Base-by-base conservation (phyloP, 2,888 invertebrate species). In the Diarsia brunnea region DNA sequence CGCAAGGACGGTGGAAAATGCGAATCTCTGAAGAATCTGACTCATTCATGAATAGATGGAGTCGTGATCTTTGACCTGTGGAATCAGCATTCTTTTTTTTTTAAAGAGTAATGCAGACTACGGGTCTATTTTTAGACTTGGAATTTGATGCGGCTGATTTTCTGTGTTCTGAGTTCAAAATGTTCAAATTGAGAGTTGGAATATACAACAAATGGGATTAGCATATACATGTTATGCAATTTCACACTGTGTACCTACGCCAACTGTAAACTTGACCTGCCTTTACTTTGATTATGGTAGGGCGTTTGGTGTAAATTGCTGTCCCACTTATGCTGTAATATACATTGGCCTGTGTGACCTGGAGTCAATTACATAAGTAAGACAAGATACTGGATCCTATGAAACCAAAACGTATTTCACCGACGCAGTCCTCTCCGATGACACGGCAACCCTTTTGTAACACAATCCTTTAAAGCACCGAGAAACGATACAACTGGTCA, bases 1-100 rank as follows among this genome's bases (percentile, higher is more conserved):
- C 89, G 71, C 87, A 88, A 86, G 78, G 82, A 84, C 69, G 74
- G 43, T 63, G 69, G 73, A 79, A 81, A 79, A 84, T 73, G 84
- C 73, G 21, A 73, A 84, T 65, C 38, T 49, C 14, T 45, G 55
- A 69, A 80, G 38, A 66, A 67, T 73, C 38, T 64, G 14, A 66
- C 14, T 49, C 63, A 74, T 69, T 69, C 74, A 81, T 80, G 19
- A 61, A 67, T 84, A 45, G 12, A 65, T 63, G 19, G 47, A 64
- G 81, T 80, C 55, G 67, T 82, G 24, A 24, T 53, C 14, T 49
- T 58, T 45, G 21, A 31, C 55, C 3, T 55, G 21, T 31, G 31
- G 14, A 61, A 78, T 58, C 14, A 27, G 24, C 16, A 8, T 3
- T 27, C 2, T 16, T 58, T 27, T 55, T 7, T 16, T 55, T 58